Evolutionary conservation across 1,140 invertebrate species (phyloP).

Genomic region (Microplitis mediator): DNA sequence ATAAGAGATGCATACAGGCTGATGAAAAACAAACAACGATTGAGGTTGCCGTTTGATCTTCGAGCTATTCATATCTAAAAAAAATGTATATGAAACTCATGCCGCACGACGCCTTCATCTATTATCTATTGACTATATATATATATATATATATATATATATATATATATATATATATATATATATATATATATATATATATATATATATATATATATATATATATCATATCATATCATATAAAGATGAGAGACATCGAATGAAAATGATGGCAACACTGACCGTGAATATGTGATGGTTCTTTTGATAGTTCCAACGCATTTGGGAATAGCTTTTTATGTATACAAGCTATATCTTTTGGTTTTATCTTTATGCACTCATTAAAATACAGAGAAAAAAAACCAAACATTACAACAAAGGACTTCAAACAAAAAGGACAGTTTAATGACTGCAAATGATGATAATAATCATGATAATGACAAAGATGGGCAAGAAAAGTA

Average conservation of each 20-base stretch:
- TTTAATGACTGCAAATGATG: no score
- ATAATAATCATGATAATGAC: no score
- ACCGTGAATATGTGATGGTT: no score
- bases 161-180: conserved; percentile 27
- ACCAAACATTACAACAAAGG: no score
- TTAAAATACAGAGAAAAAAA: no score
- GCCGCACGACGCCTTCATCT: conserved; percentile 31
- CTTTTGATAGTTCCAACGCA: conserved; percentile 18
- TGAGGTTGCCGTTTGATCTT: conserved; percentile 64
- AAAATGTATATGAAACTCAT: conserved; percentile 36
- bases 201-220: conserved; percentile 36
- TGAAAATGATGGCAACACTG: no score
- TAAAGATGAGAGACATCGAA: no score
- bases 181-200: conserved; percentile 31
- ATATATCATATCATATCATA: conserved; percentile 16
- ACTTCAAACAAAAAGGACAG: no score
- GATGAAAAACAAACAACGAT: conserved; percentile 64
- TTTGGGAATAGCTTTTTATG: conserved; percentile 50
- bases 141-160: conserved; percentile 30
- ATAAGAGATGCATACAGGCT: conserved; percentile 60
- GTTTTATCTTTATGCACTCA: conserved; percentile 27
- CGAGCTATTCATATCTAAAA: conserved; percentile 54
- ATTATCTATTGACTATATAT: conserved; percentile 54
- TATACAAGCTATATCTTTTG: conserved; percentile 40
- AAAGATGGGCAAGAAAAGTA: no score